A percentile compares a stretch with the other conserved stretches of the same genome.
Evolutionary conservation across 2,888 invertebrate species (phyloP).

Genomic region (Drosophila differens): DNA sequence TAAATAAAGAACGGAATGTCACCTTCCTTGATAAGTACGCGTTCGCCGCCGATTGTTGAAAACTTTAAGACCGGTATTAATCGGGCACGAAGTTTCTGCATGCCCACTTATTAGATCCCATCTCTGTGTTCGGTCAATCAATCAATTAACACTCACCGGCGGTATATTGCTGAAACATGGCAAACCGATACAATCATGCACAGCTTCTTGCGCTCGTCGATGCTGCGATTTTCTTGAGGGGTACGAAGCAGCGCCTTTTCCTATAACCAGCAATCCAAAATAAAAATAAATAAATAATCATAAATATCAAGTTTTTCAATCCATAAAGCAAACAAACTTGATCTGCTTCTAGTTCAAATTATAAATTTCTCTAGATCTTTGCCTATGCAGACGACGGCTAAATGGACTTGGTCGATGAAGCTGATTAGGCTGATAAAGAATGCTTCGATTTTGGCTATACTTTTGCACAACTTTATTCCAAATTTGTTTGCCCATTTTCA

Average conservation of each 20-base stretch:
- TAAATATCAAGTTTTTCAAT: not conserved
- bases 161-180: conserved; percentile 89
- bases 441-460: not conserved
- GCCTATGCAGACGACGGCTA: not conserved
- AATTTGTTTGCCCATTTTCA: not conserved
- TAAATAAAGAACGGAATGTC: conserved; percentile 88
- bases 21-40: conserved; percentile 88
- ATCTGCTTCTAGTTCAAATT: not conserved
- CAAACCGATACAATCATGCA: conserved; percentile 87
- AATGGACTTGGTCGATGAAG: not conserved
- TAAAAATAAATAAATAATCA: not conserved
- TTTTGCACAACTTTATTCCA: too few relatives aligned
- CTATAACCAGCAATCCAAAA: conserved; percentile 78
- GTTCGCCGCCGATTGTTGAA: conserved; percentile 87
- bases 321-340: not conserved
- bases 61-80: conserved; percentile 88
- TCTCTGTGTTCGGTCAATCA: too few relatives aligned
- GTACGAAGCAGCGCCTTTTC: conserved; percentile 88
- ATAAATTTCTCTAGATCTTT: not conserved
- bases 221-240: conserved; percentile 86
- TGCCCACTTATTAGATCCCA: not conserved
- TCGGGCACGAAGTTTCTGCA: conserved; percentile 87
- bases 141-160: conserved; percentile 82
- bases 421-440: not conserved
- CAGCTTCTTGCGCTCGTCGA: conserved; percentile 88